Percentiles rank a stretch among this genome's conserved stretches.
Evolutionary conservation across 1,140 invertebrate genomes (phyloP).

Genomic region (Drosophila simulans): DNA sequence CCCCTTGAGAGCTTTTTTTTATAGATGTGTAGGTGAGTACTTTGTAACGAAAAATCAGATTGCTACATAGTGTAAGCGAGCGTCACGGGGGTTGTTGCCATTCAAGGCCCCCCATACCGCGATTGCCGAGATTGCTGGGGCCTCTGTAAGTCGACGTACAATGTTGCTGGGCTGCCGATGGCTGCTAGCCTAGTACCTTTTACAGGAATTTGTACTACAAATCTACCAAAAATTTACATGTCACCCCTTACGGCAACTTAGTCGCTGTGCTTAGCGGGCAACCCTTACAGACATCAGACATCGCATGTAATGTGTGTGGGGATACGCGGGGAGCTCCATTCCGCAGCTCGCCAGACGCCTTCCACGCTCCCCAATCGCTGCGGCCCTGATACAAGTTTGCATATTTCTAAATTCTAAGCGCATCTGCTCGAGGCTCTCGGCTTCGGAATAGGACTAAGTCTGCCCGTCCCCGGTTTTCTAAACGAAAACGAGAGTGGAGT

Average conservation of each 20-base stretch:
- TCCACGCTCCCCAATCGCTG: slow-evolving; percentile 50
- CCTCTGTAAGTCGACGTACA: slow-evolving; percentile 41
- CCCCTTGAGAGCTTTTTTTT: slow-evolving; percentile 4
- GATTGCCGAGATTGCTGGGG: background rate
- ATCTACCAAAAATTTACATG: slow-evolving; percentile 71
- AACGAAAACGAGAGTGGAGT: slow-evolving; percentile 68
- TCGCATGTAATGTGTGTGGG: slow-evolving; percentile 22
- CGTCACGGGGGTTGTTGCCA: slow-evolving; percentile 3
- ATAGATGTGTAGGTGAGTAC: slow-evolving; percentile 36
- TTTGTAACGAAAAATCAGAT: slow-evolving; percentile 18
- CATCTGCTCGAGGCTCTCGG: slow-evolving; percentile 65
- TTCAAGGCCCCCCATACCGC: background rate
- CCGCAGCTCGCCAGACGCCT: slow-evolving; percentile 8
- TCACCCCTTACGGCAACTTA: slow-evolving; percentile 39
- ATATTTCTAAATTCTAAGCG: slow-evolving; percentile 82
- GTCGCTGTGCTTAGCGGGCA: slow-evolving; percentile 45
- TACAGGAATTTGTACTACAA: slow-evolving; percentile 82
- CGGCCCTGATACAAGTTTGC: slow-evolving; percentile 78
- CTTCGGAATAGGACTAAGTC: background rate
- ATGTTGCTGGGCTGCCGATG: slow-evolving; percentile 40
- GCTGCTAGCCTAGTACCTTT: slow-evolving; percentile 81
- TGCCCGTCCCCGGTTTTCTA: background rate
- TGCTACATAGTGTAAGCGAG: slow-evolving; percentile 28
- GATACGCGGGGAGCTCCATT: background rate
- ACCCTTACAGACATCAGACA: slow-evolving; percentile 64